These are phyloP conservation scores for Euphysa ruthae DNA, from an alignment of 30 jellyfish, hydroid and myxozoan species.

Conservation along the genomic window DNA sequence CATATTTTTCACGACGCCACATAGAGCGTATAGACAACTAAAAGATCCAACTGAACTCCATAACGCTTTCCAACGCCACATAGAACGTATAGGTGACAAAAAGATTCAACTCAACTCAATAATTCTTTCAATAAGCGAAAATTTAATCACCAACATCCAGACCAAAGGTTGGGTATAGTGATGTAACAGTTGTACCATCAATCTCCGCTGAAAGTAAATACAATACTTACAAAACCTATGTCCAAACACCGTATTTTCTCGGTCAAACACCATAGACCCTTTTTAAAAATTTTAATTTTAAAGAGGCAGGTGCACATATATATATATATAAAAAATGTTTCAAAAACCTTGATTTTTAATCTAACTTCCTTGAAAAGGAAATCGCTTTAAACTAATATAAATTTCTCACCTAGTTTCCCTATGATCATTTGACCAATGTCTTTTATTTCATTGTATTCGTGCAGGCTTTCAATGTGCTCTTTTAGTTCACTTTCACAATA, in stretches of 20 bases:
- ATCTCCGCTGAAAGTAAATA: constrained; percentile 54
- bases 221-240: neutral
- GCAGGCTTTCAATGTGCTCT: constrained; percentile 55
- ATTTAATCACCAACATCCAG: constrained; percentile 71
- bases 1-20: too few species aligned
- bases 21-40: too few species aligned
- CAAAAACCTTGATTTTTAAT: neutral
- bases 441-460: constrained; percentile 88
- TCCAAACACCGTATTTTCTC: neutral
- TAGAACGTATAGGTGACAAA: too few species aligned
- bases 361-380: neutral
- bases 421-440: constrained; percentile 88
- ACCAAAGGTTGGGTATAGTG: constrained; percentile 46
- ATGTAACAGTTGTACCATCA: constrained; percentile 59
- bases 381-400: neutral
- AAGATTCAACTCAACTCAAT: too few species aligned
- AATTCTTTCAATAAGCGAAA: too few species aligned
- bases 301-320: too few species aligned
- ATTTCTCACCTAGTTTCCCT: constrained; percentile 81
- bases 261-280: neutral
- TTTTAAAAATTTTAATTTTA: neutral
- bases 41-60: too few species aligned
- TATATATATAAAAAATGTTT: too few species aligned
- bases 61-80: too few species aligned
- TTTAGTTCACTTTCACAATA: constrained; percentile 68